phyloP scores from a whole-genome alignment of 2,888 invertebrate genomes.

The Ypsolopha sequella region DNA sequence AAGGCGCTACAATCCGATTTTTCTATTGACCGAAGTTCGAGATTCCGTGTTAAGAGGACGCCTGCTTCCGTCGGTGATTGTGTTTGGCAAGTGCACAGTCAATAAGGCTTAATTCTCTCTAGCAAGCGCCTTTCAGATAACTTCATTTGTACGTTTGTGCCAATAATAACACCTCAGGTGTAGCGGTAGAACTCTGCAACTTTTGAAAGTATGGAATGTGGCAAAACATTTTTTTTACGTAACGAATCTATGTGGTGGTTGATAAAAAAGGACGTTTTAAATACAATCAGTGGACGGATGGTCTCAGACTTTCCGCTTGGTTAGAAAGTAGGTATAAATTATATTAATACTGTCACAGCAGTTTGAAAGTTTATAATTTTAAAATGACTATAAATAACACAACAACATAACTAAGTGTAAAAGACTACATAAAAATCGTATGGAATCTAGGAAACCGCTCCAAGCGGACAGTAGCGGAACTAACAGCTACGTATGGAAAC shows the following conservation, averaged over 20 bases:
- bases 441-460: too few species aligned
- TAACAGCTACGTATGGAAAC: too few species aligned
- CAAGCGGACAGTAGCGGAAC: too few species aligned
- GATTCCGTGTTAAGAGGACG: not conserved
- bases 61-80: slow-evolving; percentile 27
- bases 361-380: too few species aligned
- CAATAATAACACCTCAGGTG: not conserved
- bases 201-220: not conserved
- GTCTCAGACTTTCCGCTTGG: too few species aligned
- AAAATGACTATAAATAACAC: too few species aligned
- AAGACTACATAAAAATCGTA: too few species aligned
- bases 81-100: slow-evolving; percentile 33
- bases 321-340: too few species aligned
- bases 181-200: not conserved
- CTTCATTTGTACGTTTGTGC: not conserved
- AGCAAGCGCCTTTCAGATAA: slow-evolving; percentile 9
- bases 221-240: not conserved
- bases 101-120: slow-evolving; percentile 44
- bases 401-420: too few species aligned
- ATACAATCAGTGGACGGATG: not conserved
- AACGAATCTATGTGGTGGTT: too few species aligned
- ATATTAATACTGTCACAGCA: too few species aligned
- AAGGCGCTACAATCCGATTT: too few species aligned
- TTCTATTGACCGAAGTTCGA: not conserved
- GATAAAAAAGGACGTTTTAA: not conserved